These are phyloP conservation scores for Sminthurinus signatus DNA, from an alignment of 1,140 invertebrate genomes.

Conservation along the genomic window DNA sequence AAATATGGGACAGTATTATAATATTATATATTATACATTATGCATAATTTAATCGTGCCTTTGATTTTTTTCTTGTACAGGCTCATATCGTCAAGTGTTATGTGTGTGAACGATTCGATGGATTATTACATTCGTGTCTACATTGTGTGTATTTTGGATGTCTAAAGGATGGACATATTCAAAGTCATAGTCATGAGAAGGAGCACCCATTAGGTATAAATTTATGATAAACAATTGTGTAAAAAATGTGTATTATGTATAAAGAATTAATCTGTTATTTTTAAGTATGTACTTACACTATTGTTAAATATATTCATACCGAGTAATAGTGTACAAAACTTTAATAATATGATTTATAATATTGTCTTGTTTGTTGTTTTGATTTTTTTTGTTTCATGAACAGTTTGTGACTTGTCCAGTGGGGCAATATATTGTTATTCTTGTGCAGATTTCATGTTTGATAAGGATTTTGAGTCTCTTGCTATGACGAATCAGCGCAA, in stretches of 20 bases:
- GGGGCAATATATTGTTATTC: conserved; percentile 85
- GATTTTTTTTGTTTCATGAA: no score
- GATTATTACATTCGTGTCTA: conserved; percentile 71
- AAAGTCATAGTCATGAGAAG: conserved; percentile 71
- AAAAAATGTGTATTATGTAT: background rate
- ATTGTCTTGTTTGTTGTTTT: no score
- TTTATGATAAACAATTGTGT: no score
- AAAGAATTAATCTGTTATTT: background rate
- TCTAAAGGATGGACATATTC: conserved; percentile 69
- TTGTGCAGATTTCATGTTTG: conserved; percentile 89
- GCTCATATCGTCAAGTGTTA: conserved; percentile 22
- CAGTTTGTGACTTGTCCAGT: conserved; percentile 66
- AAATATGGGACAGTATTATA: no score
- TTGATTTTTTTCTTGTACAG: no score
- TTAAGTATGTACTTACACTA: background rate
- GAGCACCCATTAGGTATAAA: conserved; percentile 66
- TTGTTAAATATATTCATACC: no score
- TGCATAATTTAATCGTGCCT: no score
- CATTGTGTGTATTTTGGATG: conserved; percentile 90
- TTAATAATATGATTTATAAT: no score
- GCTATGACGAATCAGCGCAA: conserved; percentile 56
- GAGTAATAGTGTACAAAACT: no score
- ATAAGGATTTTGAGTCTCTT: conserved; percentile 57
- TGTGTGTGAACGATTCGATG: conserved; percentile 18
- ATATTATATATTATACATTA: no score